phyloP scores from a whole-genome alignment of 2,797 vertebrate genomes.

The Mormyrus proboscirostris region DNA sequence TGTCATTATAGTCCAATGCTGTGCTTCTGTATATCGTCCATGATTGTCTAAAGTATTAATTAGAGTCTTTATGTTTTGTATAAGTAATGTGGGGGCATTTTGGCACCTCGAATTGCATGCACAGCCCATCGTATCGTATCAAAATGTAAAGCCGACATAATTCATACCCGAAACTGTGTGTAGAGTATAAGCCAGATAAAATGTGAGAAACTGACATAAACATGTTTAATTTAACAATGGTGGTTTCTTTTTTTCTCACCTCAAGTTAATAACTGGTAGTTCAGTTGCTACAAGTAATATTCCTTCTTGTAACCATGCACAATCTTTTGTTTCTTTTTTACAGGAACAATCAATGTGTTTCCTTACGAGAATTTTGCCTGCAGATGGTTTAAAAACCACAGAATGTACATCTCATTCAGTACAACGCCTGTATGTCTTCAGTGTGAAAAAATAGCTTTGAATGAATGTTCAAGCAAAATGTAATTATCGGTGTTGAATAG shows the following conservation, averaged over 20 bases:
- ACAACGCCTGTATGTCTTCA: background rate
- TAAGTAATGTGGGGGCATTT: conserved; percentile 66
- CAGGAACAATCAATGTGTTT: background rate
- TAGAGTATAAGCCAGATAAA: conserved; percentile 53
- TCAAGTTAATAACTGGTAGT: background rate
- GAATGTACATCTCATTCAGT: background rate
- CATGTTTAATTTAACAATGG: conserved; percentile 52
- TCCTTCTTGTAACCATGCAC: background rate
- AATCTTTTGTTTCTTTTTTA: background rate
- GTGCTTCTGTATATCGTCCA: conserved; percentile 66
- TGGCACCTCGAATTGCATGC: conserved; percentile 82
- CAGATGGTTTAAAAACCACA: background rate
- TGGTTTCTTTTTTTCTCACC: conserved; percentile 28
- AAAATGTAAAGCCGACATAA: conserved; percentile 51
- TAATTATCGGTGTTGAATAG: background rate
- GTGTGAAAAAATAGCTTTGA: background rate
- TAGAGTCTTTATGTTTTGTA: conserved; percentile 57
- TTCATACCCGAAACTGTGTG: conserved; percentile 51
- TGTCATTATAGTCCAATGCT: conserved; percentile 66
- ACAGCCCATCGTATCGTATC: conserved; percentile 62
- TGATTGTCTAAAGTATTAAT: conserved; percentile 62
- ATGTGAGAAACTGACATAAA: conserved; percentile 65
- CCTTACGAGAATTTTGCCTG: background rate
- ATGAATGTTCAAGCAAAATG: background rate
- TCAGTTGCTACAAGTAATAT: background rate